Evolutionary conservation across 2,888 invertebrate species (phyloP).

Genomic region (Dryocosmus kuriphilus): DNA sequence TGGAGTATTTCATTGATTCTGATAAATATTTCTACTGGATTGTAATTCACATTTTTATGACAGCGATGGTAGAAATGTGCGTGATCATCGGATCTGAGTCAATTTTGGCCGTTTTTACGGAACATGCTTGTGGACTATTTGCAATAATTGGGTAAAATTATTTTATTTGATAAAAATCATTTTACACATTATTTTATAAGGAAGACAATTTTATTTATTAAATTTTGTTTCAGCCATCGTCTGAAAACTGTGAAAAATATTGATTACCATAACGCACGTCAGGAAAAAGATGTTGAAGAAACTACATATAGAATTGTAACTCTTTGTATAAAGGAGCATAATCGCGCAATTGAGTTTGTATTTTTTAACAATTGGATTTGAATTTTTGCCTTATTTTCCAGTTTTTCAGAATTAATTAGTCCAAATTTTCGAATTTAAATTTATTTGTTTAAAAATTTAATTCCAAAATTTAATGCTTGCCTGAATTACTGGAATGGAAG

Average conservation of each 20-base stretch:
- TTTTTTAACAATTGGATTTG: neutral
- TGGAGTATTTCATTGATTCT: neutral
- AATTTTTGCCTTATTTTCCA: too few species aligned
- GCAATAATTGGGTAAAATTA: conserved; percentile 9
- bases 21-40: conserved; percentile 11
- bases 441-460: neutral
- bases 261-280: neutral
- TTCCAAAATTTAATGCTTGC: too few species aligned
- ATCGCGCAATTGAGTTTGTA: conserved; percentile 8
- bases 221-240: neutral
- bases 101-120: conserved; percentile 6
- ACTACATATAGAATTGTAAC: neutral
- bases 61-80: neutral
- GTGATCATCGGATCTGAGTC: neutral
- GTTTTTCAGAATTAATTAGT: neutral
- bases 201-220: too few species aligned
- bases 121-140: conserved; percentile 12
- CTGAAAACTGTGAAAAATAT: neutral
- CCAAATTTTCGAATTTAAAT: neutral
- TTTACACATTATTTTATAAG: too few species aligned
- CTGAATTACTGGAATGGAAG: too few species aligned
- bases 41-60: neutral
- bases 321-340: conserved; percentile 4
- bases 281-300: neutral
- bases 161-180: neutral